phyloP scores from a whole-genome alignment of 2,113 vertebrate genomes.

The Emydura subglobosa region DNA sequence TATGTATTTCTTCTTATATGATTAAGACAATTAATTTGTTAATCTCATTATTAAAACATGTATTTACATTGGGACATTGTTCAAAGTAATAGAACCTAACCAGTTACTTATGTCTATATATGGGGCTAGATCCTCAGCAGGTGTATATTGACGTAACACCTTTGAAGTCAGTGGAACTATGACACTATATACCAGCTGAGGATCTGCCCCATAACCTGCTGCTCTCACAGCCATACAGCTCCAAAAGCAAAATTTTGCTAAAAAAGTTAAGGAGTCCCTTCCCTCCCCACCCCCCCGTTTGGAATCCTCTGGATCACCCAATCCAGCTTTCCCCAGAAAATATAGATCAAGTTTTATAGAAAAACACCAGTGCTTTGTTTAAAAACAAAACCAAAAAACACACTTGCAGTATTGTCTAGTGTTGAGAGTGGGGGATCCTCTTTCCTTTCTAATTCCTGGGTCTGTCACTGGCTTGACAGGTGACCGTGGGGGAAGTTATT shows the following conservation, averaged over 20 bases:
- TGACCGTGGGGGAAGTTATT: background rate
- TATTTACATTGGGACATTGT: background rate
- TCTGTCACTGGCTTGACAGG: background rate
- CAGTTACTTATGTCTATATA: background rate
- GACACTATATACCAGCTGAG: background rate
- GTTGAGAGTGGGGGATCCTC: background rate
- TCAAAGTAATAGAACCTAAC: background rate
- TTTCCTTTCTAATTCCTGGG: background rate
- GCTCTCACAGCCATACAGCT: background rate
- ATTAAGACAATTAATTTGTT: background rate
- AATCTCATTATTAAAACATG: background rate
- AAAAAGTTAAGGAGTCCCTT: background rate
- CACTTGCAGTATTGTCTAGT: background rate
- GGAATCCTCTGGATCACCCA: background rate
- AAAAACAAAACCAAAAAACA: background rate
- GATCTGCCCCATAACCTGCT: background rate
- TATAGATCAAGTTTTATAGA: background rate
- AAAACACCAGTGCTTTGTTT: background rate
- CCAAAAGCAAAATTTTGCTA: background rate
- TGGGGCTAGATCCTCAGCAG: background rate
- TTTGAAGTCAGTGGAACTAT: background rate
- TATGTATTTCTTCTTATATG: background rate
- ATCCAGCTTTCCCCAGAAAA: background rate
- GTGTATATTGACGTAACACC: background rate
- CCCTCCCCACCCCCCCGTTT: background rate